Evolutionary conservation across 2,888 invertebrate genomes (phyloP).

Genomic region (Nomada fabriciana): DNA sequence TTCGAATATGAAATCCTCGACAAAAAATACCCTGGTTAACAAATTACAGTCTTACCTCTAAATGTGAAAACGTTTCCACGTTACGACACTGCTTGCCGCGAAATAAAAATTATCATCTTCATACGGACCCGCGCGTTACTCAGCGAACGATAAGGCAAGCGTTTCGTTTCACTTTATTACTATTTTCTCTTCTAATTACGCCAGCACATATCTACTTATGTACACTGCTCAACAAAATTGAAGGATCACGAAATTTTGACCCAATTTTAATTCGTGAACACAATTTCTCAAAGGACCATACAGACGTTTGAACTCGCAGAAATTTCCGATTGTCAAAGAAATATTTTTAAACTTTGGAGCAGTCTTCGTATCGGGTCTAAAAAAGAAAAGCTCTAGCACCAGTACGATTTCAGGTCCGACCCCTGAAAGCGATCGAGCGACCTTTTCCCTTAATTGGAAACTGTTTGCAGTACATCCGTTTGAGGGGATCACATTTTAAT

Average conservation of each 20-base stretch:
- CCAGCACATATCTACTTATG: slow-evolving; percentile 2
- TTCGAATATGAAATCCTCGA: not conserved
- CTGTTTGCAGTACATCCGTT: not conserved
- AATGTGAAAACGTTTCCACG: not conserved
- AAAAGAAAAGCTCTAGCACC: not conserved
- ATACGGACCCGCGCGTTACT: slow-evolving; percentile 10
- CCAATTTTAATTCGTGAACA: too few relatives aligned
- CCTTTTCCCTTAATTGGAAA: slow-evolving; percentile 7
- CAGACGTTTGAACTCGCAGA: too few relatives aligned
- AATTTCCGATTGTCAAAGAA: too few relatives aligned
- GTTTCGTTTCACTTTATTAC: slow-evolving; percentile 42
- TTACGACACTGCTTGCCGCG: slow-evolving; percentile 29
- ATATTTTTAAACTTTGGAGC: too few relatives aligned
- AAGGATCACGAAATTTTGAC: too few relatives aligned
- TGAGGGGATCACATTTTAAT: not conserved
- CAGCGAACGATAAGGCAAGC: slow-evolving; percentile 24
- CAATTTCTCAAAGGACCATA: too few relatives aligned
- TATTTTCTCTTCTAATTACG: slow-evolving; percentile 18
- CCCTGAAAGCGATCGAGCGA: not conserved
- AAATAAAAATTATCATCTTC: slow-evolving; percentile 48
- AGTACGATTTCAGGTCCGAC: not conserved
- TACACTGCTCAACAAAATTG: too few relatives aligned
- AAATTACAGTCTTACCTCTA: slow-evolving; percentile 8
- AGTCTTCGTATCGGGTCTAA: not conserved
- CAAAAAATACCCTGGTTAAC: not conserved